These are phyloP conservation scores for Nycticebus coucang DNA, from an alignment of 2,113 vertebrate genomes.

Conservation along the genomic window DNA sequence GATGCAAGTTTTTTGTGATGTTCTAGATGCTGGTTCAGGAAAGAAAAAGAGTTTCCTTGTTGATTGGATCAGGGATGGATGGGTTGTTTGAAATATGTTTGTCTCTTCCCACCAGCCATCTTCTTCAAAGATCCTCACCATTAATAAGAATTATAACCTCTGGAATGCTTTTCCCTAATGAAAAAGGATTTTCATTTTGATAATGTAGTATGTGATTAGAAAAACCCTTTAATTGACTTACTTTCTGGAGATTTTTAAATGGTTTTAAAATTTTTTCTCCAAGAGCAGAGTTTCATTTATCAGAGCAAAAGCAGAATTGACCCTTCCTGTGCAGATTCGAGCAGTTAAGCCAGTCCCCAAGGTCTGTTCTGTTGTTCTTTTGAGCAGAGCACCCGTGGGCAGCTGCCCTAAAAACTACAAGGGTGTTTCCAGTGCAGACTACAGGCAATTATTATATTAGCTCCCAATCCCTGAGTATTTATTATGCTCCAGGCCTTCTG, in stretches of 20 bases:
- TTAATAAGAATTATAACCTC: slow-evolving; percentile 71
- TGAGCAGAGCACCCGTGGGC: background rate
- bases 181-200: slow-evolving; percentile 79
- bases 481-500: background rate
- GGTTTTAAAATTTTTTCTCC: slow-evolving; percentile 49
- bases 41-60: slow-evolving; percentile 76
- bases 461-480: background rate
- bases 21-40: slow-evolving; percentile 54
- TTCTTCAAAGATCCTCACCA: slow-evolving; percentile 70
- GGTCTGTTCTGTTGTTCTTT: background rate
- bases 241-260: slow-evolving; percentile 59
- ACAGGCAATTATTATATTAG: background rate
- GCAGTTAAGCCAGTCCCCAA: background rate
- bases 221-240: slow-evolving; percentile 63
- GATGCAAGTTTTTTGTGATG: slow-evolving; percentile 56
- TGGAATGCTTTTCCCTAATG: slow-evolving; percentile 81
- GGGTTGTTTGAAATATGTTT: slow-evolving; percentile 79
- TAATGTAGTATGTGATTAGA: slow-evolving; percentile 66
- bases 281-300: background rate
- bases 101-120: slow-evolving; percentile 60
- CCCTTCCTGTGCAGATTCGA: background rate
- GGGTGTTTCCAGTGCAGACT: background rate
- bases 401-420: background rate
- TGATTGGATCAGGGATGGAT: slow-evolving; percentile 72
- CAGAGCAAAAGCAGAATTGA: background rate